A percentile compares a stretch with the other conserved stretches of the same genome.
Evolutionary conservation across 2,888 invertebrate genomes (phyloP).

Genomic region (Megastigmus dorsalis): DNA sequence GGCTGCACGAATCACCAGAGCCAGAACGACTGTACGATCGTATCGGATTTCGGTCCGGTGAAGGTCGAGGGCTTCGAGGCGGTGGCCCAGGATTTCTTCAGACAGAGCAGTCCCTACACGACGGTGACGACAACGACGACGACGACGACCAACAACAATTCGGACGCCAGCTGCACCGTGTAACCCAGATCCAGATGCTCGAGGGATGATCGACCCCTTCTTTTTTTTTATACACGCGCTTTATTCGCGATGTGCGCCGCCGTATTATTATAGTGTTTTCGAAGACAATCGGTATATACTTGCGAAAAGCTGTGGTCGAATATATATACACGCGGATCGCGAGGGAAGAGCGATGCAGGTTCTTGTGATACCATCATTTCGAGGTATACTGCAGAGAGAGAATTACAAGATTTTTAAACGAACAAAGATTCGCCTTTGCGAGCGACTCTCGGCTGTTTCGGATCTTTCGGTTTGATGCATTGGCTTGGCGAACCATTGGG

Average conservation of each 20-base stretch:
- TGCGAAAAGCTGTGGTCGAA: too few relatives aligned
- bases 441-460: not conserved
- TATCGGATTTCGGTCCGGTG: constrained; percentile 29
- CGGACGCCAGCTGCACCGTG: constrained; percentile 36
- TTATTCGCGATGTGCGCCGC: too few relatives aligned
- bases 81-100: constrained; percentile 66
- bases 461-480: constrained; percentile 20
- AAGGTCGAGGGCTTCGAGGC: constrained; percentile 70
- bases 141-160: not conserved
- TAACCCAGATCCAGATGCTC: too few relatives aligned
- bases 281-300: too few relatives aligned
- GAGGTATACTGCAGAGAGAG: not conserved
- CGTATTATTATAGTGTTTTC: too few relatives aligned
- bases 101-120: constrained; percentile 67
- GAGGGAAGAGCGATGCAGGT: too few relatives aligned
- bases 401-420: not conserved
- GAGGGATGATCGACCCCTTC: too few relatives aligned
- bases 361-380: too few relatives aligned
- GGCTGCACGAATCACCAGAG: not conserved
- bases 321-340: too few relatives aligned
- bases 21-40: constrained; percentile 29
- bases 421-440: not conserved
- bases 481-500: not conserved
- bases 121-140: constrained; percentile 17
- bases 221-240: too few relatives aligned